Percentiles rank a stretch among this genome's conserved stretches.
These are phyloP conservation scores for Heliconius hewitsoni DNA, from an alignment of 1,140 invertebrate species.

Conservation along the genomic window DNA sequence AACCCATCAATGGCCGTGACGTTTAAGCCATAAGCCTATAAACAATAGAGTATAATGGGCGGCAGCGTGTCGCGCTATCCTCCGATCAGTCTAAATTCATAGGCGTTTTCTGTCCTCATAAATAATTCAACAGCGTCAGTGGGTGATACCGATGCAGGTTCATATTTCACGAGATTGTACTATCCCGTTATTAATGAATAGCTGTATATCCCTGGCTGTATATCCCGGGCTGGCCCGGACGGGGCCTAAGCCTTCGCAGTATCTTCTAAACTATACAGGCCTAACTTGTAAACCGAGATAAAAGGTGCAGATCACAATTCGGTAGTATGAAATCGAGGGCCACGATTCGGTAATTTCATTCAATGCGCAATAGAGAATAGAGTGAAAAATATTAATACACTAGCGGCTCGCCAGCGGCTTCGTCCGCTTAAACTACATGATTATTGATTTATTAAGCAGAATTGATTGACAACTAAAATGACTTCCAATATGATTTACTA, in stretches of 20 bases:
- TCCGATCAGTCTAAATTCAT: conserved; percentile 43
- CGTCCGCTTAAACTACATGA: no score
- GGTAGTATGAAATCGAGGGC: not conserved
- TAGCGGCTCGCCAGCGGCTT: no score
- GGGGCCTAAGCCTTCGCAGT: conserved; percentile 3
- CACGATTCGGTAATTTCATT: not conserved
- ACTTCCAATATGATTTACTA: no score
- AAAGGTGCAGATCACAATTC: not conserved
- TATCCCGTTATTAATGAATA: conserved; percentile 18
- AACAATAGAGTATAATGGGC: conserved; percentile 27
- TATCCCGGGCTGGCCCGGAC: not conserved
- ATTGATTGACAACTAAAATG: no score
- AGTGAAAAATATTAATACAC: no score
- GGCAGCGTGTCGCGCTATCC: conserved; percentile 15
- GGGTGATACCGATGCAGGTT: conserved; percentile 42
- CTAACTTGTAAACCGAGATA: not conserved
- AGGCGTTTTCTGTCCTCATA: conserved; percentile 44
- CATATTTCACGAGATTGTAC: conserved; percentile 45
- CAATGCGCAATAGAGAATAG: not conserved
- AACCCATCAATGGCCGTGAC: not conserved
- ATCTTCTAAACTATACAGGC: conserved; percentile 8
- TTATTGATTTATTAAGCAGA: no score
- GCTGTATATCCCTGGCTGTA: not conserved
- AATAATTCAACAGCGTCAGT: conserved; percentile 43
- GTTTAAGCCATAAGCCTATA: conserved; percentile 13